Conservation (phyloP, 2,888 invertebrate genomes). For the Sphaerophoria taeniata region DNA sequence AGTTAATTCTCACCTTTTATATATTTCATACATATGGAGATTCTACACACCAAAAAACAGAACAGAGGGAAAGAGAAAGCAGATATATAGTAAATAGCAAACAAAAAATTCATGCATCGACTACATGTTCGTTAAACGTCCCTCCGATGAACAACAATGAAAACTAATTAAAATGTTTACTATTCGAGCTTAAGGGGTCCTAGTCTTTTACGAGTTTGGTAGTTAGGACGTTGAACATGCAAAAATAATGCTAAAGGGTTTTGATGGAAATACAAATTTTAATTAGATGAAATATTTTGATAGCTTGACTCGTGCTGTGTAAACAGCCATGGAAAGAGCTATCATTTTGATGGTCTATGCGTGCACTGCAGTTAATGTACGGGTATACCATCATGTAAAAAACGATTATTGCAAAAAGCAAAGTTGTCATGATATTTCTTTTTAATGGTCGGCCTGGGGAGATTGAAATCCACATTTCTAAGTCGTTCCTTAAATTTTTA, state of each 20-base stretch:
- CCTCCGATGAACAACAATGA: neutral
- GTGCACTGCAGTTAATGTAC: no score
- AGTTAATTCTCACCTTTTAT: conserved; percentile 25
- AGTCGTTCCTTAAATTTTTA: no score
- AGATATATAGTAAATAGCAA: neutral
- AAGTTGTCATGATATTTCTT: no score
- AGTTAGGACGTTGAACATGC: neutral
- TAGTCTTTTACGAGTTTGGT: no score
- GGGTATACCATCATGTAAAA: no score
- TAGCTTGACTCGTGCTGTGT: neutral
- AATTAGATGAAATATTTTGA: neutral
- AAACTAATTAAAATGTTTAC: neutral
- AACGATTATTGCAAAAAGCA: no score
- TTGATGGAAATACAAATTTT: neutral
- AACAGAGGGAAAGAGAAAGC: neutral
- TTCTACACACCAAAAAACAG: neutral
- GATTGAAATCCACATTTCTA: no score
- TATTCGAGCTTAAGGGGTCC: neutral
- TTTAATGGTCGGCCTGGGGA: no score
- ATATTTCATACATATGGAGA: neutral
- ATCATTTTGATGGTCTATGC: no score
- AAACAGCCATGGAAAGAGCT: no score
- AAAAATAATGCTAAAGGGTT: neutral
- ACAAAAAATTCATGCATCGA: conserved; percentile 5
- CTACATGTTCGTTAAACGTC: conserved; percentile 10